Conservation (phyloP, 1,140 invertebrate genomes). For the Neoseiulus cucumeris region DNA sequence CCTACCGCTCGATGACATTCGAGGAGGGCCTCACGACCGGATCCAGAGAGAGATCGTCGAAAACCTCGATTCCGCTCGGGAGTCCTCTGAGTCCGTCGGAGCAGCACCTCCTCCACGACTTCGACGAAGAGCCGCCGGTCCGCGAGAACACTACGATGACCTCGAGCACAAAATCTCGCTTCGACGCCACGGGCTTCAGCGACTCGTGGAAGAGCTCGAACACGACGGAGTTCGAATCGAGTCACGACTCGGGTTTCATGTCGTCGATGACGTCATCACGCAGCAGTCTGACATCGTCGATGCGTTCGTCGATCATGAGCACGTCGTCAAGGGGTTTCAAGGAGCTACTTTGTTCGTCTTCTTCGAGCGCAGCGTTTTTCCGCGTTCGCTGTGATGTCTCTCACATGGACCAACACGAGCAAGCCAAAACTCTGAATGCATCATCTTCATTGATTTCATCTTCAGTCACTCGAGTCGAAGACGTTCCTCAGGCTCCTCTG, state of each 20-base stretch:
- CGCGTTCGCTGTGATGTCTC: neutral
- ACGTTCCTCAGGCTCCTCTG: neutral
- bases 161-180: neutral
- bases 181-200: neutral
- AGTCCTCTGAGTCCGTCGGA: conserved; percentile 8
- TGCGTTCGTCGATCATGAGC: neutral
- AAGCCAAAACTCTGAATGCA: neutral
- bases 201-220: neutral
- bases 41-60: neutral
- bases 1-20: conserved; percentile 11
- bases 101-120: conserved; percentile 4
- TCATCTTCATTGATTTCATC: neutral
- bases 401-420: neutral
- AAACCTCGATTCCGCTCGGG: neutral
- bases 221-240: neutral
- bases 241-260: neutral
- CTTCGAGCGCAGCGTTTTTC: neutral
- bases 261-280: neutral
- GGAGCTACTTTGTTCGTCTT: too few relatives aligned
- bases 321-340: neutral
- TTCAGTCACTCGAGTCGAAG: neutral
- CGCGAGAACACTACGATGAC: neutral
- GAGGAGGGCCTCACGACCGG: neutral
- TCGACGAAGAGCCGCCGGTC: neutral
- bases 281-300: neutral